These are phyloP conservation scores for Trichonephila clavipes DNA, from an alignment of 1,140 invertebrate species.

Conservation along the genomic window DNA sequence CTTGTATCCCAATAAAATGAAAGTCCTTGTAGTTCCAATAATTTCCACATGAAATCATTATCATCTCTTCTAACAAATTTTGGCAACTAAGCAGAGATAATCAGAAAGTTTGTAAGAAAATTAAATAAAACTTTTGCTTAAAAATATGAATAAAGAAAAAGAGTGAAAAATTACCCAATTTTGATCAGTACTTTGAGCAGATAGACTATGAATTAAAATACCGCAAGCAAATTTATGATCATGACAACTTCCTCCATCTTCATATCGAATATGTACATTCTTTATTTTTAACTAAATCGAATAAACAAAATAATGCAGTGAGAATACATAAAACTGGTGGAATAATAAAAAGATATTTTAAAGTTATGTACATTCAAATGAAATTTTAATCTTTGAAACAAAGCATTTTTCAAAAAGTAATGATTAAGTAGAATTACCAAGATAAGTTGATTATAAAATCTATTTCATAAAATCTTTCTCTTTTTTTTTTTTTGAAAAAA, in stretches of 20 bases:
- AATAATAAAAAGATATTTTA: too few relatives aligned
- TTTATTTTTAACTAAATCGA: slow-evolving; percentile 83
- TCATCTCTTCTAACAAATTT: slow-evolving; percentile 82
- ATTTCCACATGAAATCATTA: slow-evolving; percentile 86
- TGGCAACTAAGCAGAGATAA: slow-evolving; percentile 79
- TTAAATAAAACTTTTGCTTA: background rate
- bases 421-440: too few relatives aligned
- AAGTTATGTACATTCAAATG: too few relatives aligned
- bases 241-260: slow-evolving; percentile 82
- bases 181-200: slow-evolving; percentile 83
- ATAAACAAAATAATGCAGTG: background rate
- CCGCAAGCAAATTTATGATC: slow-evolving; percentile 83
- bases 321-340: too few relatives aligned
- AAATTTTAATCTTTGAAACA: too few relatives aligned
- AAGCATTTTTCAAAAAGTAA: too few relatives aligned
- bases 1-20: slow-evolving; percentile 94
- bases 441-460: too few relatives aligned
- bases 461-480: too few relatives aligned
- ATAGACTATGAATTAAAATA: slow-evolving; percentile 82
- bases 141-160: background rate
- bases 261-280: slow-evolving; percentile 84
- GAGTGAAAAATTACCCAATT: slow-evolving; percentile 81
- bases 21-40: slow-evolving; percentile 92
- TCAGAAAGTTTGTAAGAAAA: slow-evolving; percentile 4
- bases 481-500: too few relatives aligned